Base-by-base conservation (phyloP, 2,797 vertebrate species). In the Adrianichthys oophorus region DNA sequence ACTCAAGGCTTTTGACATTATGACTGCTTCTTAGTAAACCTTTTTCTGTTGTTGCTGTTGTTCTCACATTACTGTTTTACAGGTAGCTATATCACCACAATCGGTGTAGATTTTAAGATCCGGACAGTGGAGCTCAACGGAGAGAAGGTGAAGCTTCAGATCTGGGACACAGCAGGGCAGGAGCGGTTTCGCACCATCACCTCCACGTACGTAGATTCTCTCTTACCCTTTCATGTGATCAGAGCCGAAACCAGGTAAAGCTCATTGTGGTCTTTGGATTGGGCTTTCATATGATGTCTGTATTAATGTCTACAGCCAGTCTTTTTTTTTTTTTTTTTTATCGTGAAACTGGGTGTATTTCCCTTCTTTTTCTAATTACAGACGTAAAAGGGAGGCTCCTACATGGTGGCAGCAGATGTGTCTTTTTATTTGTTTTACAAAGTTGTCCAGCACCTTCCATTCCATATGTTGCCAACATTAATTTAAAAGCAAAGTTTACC, bases 11-110 rank as follows among this genome's bases (percentile, higher is more conserved):
- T 23, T 0, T 8, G 32, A 32, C 32, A 32, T 32, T 32, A 32
- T 8, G 2, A 32, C 32, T 12, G 32, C 32, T 32, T 32, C 32
- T 32, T 12, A 32, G 32, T 32, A 12, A 32, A 32, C 19, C 15
- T 29, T 44, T 44, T 6, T 26, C 19, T 19, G 19, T 15, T 12
- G 15, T n/a, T 43, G 40, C 19, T 2, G 14, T 0, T 23, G 43
- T 46, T 52, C 44, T 19, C 55, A 15, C 41, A 13, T 56, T 10
- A 17, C 2, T 40, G 0, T 55, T 62, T 72, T 68, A 21, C 87
- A 99, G 98, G 98, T 92, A 99, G 98, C 88, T 99, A 99, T 80
- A 99, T 99, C 75, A 99, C 97, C 83, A 99, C 98, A 0, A 99
- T 99, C 4, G 98, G 98, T 4, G 98, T 99, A 68, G 98, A 99